Evolutionary conservation across 2,113 vertebrate species (phyloP).

Genomic region (Semnornis frantzii): DNA sequence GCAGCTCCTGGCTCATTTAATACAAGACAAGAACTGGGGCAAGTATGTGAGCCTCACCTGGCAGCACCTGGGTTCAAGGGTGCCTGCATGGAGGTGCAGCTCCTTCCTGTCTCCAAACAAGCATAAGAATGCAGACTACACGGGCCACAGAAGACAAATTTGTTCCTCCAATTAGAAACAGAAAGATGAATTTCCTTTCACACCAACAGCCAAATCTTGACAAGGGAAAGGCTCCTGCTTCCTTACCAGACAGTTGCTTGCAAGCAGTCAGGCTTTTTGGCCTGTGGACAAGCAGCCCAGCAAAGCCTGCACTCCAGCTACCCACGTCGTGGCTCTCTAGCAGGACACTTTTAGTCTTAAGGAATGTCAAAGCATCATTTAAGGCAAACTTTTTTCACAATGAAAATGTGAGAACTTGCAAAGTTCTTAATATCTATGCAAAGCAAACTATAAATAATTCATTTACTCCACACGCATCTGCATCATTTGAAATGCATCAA

Average conservation of each 20-base stretch:
- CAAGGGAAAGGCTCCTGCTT: neutral
- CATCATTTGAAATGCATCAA: constrained; percentile 9
- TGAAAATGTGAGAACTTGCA: constrained; percentile 16
- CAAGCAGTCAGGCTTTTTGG: neutral
- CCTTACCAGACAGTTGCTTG: neutral
- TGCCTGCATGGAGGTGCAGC: fast-evolving
- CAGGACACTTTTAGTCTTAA: neutral
- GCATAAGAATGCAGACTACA: neutral
- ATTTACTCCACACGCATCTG: neutral
- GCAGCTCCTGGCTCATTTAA: neutral
- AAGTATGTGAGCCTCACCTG: neutral
- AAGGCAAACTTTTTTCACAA: neutral
- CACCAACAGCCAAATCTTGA: neutral
- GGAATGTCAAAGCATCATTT: neutral
- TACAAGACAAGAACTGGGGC: neutral
- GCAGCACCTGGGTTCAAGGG: neutral
- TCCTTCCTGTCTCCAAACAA: neutral
- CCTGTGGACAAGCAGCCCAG: neutral
- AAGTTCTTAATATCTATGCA: constrained; percentile 45
- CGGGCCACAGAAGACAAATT: neutral
- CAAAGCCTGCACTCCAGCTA: neutral
- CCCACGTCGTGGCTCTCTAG: neutral
- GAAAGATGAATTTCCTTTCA: neutral
- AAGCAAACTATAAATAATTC: constrained; percentile 54
- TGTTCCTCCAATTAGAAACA: neutral